A percentile compares a stretch with the other conserved stretches of the same genome.
Conservation (phyloP, 1,140 invertebrate species). For the Drosophila nasuta region DNA sequence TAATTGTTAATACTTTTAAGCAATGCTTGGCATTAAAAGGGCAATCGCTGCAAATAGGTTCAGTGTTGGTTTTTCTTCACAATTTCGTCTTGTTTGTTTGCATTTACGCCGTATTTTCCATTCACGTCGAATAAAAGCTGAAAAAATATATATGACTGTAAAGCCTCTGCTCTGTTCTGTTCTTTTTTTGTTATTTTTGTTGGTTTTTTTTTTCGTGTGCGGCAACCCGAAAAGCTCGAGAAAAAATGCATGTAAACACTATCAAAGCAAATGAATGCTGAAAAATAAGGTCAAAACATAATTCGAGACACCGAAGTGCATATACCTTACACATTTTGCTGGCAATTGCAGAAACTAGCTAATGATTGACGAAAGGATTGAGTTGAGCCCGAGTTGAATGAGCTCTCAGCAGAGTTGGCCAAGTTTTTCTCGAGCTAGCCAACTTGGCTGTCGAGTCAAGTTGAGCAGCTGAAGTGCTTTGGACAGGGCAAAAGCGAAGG, state of each 20-base stretch:
- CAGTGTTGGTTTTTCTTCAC: slow-evolving; percentile 28
- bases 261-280: slow-evolving; percentile 50
- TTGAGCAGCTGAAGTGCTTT: neutral
- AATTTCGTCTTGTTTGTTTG: slow-evolving; percentile 39
- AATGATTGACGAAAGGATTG: slow-evolving; percentile 4
- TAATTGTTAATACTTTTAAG: slow-evolving; percentile 33
- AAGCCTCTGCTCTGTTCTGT: neutral
- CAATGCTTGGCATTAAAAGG: slow-evolving; percentile 23
- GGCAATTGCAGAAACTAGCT: neutral
- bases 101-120: slow-evolving; percentile 15
- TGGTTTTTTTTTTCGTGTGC: neutral
- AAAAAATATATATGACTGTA: slow-evolving; percentile 24
- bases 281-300: slow-evolving; percentile 13
- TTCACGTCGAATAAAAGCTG: slow-evolving; percentile 35
- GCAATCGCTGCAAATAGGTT: slow-evolving; percentile 42
- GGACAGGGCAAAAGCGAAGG: slow-evolving; percentile 5
- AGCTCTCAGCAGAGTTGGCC: neutral
- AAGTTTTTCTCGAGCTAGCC: neutral
- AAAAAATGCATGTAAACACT: slow-evolving; percentile 61
- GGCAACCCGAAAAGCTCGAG: slow-evolving; percentile 22
- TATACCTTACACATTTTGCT: neutral
- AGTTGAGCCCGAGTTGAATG: neutral
- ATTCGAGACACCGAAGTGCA: slow-evolving; percentile 16
- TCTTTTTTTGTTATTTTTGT: neutral
- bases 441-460: neutral